A percentile compares a stretch with the other conserved stretches of the same genome.
These are phyloP conservation scores for Clamator glandarius DNA, from an alignment of 2,797 vertebrate species.

Conservation along the genomic window DNA sequence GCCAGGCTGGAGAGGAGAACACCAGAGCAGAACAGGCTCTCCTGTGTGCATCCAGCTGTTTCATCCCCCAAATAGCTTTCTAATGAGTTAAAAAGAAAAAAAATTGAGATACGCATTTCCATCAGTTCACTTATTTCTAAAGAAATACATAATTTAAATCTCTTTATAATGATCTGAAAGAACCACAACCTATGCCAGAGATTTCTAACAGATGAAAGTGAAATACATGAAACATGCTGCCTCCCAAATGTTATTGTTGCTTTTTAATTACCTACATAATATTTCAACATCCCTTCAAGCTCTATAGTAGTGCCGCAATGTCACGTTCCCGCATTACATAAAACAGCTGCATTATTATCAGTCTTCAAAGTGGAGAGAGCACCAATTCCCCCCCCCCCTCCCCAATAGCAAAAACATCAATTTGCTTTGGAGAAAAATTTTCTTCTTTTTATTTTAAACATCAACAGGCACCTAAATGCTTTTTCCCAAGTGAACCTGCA, in stretches of 20 bases:
- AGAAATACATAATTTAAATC: conserved; percentile 12
- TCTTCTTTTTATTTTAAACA: not conserved
- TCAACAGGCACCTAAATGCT: not conserved
- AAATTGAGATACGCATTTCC: not conserved
- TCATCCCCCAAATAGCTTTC: not conserved
- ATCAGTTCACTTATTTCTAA: not conserved
- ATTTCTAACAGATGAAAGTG: conserved; percentile 45
- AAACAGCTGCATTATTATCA: not conserved
- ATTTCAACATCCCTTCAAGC: conserved; percentile 42
- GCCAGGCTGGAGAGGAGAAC: not conserved
- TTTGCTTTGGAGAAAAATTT: not conserved
- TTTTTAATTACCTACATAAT: conserved; percentile 30
- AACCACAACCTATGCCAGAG: conserved; percentile 14
- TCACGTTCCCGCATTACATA: not conserved
- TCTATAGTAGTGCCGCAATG: conserved; percentile 32
- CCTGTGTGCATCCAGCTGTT: not conserved
- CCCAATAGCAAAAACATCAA: not conserved
- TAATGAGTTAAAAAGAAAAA: not conserved
- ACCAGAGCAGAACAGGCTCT: not conserved
- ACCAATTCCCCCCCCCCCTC: not conserved
- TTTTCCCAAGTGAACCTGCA: not conserved
- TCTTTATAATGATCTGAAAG: conserved; percentile 38
- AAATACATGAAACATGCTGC: conserved; percentile 15
- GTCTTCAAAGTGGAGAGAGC: not conserved
- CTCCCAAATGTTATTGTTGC: conserved; percentile 20